Conservation (phyloP, 2,888 invertebrate genomes). For the Biston betularia region DNA sequence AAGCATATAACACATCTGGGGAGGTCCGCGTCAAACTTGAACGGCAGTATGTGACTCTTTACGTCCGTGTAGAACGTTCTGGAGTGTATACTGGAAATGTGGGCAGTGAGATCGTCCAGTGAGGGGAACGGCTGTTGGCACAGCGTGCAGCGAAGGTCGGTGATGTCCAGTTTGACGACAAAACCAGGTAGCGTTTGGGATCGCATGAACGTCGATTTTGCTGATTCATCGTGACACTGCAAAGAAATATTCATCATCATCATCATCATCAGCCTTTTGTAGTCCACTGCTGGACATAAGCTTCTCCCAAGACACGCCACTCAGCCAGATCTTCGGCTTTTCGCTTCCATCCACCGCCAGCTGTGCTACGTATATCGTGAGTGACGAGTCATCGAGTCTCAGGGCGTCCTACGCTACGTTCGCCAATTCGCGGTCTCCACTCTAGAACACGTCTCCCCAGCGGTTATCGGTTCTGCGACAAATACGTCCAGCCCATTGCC, state of each 20-base stretch:
- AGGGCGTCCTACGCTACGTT: too few relatives aligned
- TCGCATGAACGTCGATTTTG: slow-evolving; percentile 39
- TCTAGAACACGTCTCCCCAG: too few relatives aligned
- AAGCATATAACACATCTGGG: slow-evolving; percentile 54
- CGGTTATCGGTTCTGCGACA: too few relatives aligned
- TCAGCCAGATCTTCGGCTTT: too few relatives aligned
- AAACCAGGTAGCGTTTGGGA: slow-evolving; percentile 47
- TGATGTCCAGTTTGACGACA: slow-evolving; percentile 65
- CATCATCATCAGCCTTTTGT: too few relatives aligned
- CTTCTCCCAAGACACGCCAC: too few relatives aligned
- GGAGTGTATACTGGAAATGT: slow-evolving; percentile 53
- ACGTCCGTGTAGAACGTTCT: slow-evolving; percentile 51
- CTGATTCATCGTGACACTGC: slow-evolving; percentile 43
- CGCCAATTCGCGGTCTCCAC: too few relatives aligned
- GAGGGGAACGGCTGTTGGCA: slow-evolving; percentile 49
- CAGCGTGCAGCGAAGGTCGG: slow-evolving; percentile 56
- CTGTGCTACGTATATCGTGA: too few relatives aligned
- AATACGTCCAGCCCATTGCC: too few relatives aligned
- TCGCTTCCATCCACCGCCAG: too few relatives aligned
- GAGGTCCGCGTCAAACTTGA: slow-evolving; percentile 53
- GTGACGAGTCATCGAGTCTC: too few relatives aligned
- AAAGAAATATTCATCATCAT: slow-evolving; percentile 13
- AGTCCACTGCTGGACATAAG: too few relatives aligned
- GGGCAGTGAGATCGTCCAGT: slow-evolving; percentile 52
- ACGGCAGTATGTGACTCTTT: slow-evolving; percentile 61